phyloP scores from a whole-genome alignment of 2,797 vertebrate genomes.

The Siniperca scherzeri region DNA sequence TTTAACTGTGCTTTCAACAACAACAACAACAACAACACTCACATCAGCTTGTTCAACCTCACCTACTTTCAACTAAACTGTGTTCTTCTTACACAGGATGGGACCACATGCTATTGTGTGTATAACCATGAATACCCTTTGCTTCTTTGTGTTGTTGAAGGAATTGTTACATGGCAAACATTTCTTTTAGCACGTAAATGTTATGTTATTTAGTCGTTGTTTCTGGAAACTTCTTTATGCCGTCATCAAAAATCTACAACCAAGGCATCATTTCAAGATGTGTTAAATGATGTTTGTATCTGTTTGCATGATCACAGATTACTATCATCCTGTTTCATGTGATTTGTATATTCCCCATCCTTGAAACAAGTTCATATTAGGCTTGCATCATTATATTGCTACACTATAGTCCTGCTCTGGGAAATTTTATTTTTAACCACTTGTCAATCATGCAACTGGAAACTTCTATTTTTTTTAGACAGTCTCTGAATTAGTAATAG shows the following conservation, averaged over 20 bases:
- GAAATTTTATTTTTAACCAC: slow-evolving; percentile 67
- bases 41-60: slow-evolving; percentile 51
- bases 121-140: slow-evolving; percentile 12
- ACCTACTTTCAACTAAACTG: slow-evolving; percentile 63
- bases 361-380: slow-evolving; percentile 48
- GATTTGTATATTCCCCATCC: slow-evolving; percentile 35
- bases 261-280: not conserved
- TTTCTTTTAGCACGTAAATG: not conserved
- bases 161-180: not conserved
- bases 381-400: slow-evolving; percentile 45
- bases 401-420: slow-evolving; percentile 27
- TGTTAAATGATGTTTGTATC: slow-evolving; percentile 40
- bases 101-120: slow-evolving; percentile 33
- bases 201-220: not conserved
- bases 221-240: slow-evolving; percentile 1
- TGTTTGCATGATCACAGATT: slow-evolving; percentile 56
- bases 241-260: slow-evolving; percentile 23
- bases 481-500: slow-evolving; percentile 56
- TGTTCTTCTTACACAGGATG: slow-evolving; percentile 39
- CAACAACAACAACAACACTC: slow-evolving; percentile 58
- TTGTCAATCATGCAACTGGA: slow-evolving; percentile 69
- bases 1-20: slow-evolving; percentile 70
- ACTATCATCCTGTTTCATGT: slow-evolving; percentile 37
- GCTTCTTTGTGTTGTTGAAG: not conserved
- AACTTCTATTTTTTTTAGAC: slow-evolving; percentile 41